Evolutionary conservation across 1,140 invertebrate species (phyloP).

Genomic region (Drosophila parabipectinata): DNA sequence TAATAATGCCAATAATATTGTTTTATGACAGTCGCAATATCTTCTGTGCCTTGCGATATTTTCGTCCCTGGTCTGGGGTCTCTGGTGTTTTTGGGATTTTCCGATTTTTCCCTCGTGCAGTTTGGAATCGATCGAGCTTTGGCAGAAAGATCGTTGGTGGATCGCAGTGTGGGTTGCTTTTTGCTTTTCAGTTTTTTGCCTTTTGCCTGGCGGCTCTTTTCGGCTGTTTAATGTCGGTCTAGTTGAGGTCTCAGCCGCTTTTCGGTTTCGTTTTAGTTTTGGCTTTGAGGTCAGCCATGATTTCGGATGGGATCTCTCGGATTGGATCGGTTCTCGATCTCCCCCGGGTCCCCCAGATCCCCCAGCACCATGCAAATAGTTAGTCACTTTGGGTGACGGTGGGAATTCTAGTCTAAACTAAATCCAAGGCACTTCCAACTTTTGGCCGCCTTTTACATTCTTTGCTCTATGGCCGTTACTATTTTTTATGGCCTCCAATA

Average conservation of each 20-base stretch:
- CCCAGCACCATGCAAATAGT: slow-evolving; percentile 49
- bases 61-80: slow-evolving; percentile 50
- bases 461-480: slow-evolving; percentile 46
- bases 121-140: slow-evolving; percentile 68
- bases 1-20: slow-evolving; percentile 84
- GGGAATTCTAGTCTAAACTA: slow-evolving; percentile 61
- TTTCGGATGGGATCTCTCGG: slow-evolving; percentile 45
- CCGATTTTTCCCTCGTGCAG: slow-evolving; percentile 47
- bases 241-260: slow-evolving; percentile 49
- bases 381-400: slow-evolving; percentile 54
- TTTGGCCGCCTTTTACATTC: slow-evolving; percentile 34
- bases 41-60: slow-evolving; percentile 54
- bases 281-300: slow-evolving; percentile 75
- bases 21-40: slow-evolving; percentile 83
- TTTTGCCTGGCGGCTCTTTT: slow-evolving; percentile 40
- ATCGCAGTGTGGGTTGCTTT: slow-evolving; percentile 60
- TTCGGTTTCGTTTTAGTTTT: slow-evolving; percentile 50
- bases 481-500: slow-evolving; percentile 69
- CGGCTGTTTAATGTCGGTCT: slow-evolving; percentile 50
- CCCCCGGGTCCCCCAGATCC: background rate
- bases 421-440: slow-evolving; percentile 36
- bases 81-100: slow-evolving; percentile 4
- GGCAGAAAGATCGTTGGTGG: slow-evolving; percentile 41
- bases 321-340: slow-evolving; percentile 7
- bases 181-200: slow-evolving; percentile 9